Evolutionary conservation across 2,113 vertebrate genomes (phyloP).

Genomic region (Lamprotornis superbus): DNA sequence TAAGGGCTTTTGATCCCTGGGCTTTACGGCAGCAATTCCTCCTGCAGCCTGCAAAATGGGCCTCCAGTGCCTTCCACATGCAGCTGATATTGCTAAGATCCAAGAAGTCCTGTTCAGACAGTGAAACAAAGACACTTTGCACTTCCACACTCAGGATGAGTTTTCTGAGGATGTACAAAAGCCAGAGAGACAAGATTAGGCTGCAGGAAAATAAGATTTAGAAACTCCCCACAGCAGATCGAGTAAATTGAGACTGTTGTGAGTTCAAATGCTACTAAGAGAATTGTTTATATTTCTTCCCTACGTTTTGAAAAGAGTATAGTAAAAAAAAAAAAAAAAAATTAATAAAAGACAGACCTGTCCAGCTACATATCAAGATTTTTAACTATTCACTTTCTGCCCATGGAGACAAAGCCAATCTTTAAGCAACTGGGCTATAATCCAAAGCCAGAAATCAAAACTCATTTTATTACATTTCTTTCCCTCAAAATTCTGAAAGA

Average conservation of each 20-base stretch:
- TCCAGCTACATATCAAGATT: not conserved
- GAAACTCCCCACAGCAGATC: not conserved
- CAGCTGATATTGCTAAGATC: rapidly evolving
- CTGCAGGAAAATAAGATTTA: not conserved
- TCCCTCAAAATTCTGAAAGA: not conserved
- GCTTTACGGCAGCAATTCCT: not conserved
- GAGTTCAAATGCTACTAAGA: not conserved
- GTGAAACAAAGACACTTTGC: not conserved
- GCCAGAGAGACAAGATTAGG: not conserved
- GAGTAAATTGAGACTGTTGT: not conserved
- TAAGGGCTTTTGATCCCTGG: not conserved
- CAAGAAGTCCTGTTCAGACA: not conserved
- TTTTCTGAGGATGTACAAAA: not conserved
- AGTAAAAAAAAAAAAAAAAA: too few relatives aligned
- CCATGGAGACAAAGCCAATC: not conserved
- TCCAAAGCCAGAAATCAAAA: not conserved
- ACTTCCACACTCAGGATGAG: rapidly evolving
- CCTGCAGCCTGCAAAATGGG: not conserved
- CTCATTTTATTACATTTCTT: not conserved
- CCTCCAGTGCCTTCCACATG: not conserved
- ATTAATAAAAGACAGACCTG: not conserved
- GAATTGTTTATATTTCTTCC: not conserved
- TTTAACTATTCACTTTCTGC: not conserved
- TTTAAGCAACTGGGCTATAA: not conserved
- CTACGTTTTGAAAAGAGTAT: not conserved